A percentile compares a stretch with the other conserved stretches of the same genome.
phyloP scores from a whole-genome alignment of 2,797 vertebrate species.

The Cirrhinus molitorella region DNA sequence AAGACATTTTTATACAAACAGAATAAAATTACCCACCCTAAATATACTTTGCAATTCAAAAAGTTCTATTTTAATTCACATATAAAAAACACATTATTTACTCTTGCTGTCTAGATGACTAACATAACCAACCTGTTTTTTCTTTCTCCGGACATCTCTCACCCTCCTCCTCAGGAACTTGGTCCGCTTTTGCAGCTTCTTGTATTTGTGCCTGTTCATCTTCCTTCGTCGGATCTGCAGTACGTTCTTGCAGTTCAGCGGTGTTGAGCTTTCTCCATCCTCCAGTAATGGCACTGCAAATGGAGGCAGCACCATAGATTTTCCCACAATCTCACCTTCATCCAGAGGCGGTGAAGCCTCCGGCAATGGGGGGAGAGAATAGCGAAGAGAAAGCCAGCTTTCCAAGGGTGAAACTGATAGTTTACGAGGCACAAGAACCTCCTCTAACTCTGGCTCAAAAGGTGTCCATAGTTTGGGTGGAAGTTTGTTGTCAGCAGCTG shows the following conservation, averaged over 20 bases:
- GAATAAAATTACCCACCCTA: too few relatives aligned
- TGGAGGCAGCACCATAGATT: conserved; percentile 74
- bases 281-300: conserved; percentile 66
- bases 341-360: conserved; percentile 55
- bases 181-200: conserved; percentile 87
- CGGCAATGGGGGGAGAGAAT: conserved; percentile 80
- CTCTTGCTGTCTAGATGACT: too few relatives aligned
- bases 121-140: conserved; percentile 84
- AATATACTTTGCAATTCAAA: neutral
- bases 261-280: conserved; percentile 61
- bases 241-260: conserved; percentile 86
- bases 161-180: conserved; percentile 85
- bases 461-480: conserved; percentile 76
- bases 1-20: neutral
- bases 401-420: conserved; percentile 92
- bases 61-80: neutral
- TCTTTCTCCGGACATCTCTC: conserved; percentile 78
- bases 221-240: conserved; percentile 91
- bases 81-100: neutral
- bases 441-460: conserved; percentile 87
- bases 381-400: conserved; percentile 89
- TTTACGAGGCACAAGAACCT: conserved; percentile 89
- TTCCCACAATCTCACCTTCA: conserved; percentile 62
- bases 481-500: conserved; percentile 73
- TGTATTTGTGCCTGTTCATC: conserved; percentile 94